A percentile compares a stretch with the other conserved stretches of the same genome.
phyloP scores from a whole-genome alignment of 1,140 invertebrate genomes.

The Listronotus bonariensis region DNA sequence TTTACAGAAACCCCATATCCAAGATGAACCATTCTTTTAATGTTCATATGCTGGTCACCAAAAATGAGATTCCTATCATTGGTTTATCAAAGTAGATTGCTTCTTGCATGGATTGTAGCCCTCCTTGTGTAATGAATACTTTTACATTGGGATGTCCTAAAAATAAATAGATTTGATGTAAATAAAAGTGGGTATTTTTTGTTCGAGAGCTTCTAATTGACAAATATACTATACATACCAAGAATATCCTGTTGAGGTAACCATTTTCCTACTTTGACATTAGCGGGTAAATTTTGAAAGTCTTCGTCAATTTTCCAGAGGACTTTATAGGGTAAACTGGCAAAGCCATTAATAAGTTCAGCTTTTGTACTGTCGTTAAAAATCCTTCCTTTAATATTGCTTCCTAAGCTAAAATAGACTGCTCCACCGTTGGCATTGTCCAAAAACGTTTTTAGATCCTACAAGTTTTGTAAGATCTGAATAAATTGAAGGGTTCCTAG shows the following conservation, averaged over 20 bases:
- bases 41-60: constrained; percentile 54
- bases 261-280: constrained; percentile 65
- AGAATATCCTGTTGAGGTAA: constrained; percentile 60
- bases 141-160: constrained; percentile 55
- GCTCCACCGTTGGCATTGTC: constrained; percentile 59
- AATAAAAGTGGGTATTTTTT: too few species aligned
- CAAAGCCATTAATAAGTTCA: constrained; percentile 59
- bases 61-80: constrained; percentile 58
- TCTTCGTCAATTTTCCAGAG: constrained; percentile 64
- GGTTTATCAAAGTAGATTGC: constrained; percentile 58
- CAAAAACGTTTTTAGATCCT: constrained; percentile 58
- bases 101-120: constrained; percentile 60
- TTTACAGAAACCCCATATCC: constrained; percentile 49
- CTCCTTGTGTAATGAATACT: constrained; percentile 61
- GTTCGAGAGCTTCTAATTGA: too few species aligned
- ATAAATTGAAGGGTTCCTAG: too few species aligned
- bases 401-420: constrained; percentile 65
- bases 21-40: constrained; percentile 40
- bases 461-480: constrained; percentile 2
- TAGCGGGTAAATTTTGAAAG: constrained; percentile 54
- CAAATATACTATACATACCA: constrained; percentile 37
- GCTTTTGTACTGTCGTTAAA: constrained; percentile 57
- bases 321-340: constrained; percentile 59
- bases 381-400: constrained; percentile 61
- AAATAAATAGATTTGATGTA: constrained; percentile 8